phyloP scores from a whole-genome alignment of 1,140 invertebrate species.

The Bursaphelenchus mucronatus region DNA sequence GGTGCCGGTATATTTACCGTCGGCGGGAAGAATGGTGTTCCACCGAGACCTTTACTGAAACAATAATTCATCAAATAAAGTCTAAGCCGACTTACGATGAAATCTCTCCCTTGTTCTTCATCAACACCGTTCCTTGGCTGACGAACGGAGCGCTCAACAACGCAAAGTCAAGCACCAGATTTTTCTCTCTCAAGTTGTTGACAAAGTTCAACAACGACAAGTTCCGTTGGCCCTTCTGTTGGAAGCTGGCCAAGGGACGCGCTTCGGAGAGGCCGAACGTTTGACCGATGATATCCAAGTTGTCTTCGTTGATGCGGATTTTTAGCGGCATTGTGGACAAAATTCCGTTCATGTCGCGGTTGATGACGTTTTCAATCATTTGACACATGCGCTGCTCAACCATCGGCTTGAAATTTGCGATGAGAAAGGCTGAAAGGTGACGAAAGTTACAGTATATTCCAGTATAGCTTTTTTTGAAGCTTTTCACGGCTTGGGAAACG shows the following conservation, averaged over 20 bases:
- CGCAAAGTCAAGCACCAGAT: constrained; percentile 57
- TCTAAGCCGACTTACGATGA: constrained; percentile 32
- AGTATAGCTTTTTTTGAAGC: too few relatives aligned
- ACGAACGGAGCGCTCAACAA: constrained; percentile 55
- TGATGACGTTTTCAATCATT: constrained; percentile 59
- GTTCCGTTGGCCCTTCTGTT: constrained; percentile 38
- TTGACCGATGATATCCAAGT: constrained; percentile 56
- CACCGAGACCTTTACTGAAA: constrained; percentile 50
- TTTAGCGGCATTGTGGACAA: constrained; percentile 59
- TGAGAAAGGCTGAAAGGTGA: constrained; percentile 52
- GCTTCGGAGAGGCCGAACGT: constrained; percentile 46
- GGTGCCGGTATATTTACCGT: constrained; percentile 55
- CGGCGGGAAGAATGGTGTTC: constrained; percentile 57
- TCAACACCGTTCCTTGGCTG: constrained; percentile 54
- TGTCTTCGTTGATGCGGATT: constrained; percentile 57
- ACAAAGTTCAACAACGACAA: constrained; percentile 58
- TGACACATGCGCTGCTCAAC: constrained; percentile 60
- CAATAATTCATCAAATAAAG: constrained; percentile 3
- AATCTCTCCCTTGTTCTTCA: constrained; percentile 57
- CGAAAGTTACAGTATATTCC: too few relatives aligned
- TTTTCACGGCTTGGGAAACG: too few relatives aligned
- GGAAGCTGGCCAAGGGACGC: constrained; percentile 25
- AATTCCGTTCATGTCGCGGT: constrained; percentile 57
- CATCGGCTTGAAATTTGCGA: constrained; percentile 57
- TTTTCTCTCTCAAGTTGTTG: constrained; percentile 48